Evolutionary conservation across 2,797 vertebrate species (phyloP).

Genomic region (Pelodytes ibericus): DNA sequence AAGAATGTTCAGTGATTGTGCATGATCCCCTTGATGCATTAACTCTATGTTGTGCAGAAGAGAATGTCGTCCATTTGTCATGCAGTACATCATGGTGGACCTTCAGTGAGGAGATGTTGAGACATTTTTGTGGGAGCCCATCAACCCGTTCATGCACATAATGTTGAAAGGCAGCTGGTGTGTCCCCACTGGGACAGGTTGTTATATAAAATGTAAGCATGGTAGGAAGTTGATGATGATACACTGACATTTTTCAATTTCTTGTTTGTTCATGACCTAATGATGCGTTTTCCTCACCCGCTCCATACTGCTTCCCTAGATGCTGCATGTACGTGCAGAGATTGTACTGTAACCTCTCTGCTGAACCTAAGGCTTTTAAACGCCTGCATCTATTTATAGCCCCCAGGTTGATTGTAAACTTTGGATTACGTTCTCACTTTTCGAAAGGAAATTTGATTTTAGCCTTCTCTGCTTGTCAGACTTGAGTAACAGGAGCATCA

Average conservation of each 20-base stretch:
- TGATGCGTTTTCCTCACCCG: slow-evolving; percentile 40
- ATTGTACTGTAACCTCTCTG: slow-evolving; percentile 2
- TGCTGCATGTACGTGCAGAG: slow-evolving; percentile 43
- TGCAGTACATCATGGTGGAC: not conserved
- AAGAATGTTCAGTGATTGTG: not conserved
- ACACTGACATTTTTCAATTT: slow-evolving; percentile 55
- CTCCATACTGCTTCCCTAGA: slow-evolving; percentile 28
- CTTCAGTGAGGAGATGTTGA: slow-evolving; percentile 3
- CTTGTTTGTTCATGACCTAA: slow-evolving; percentile 48
- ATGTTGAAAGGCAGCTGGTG: slow-evolving; percentile 67
- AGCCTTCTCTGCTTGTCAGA: not conserved
- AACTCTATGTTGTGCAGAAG: not conserved
- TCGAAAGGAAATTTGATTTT: slow-evolving; percentile 1
- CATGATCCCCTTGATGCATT: not conserved
- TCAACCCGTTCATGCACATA: slow-evolving; percentile 58
- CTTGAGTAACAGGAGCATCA: not conserved
- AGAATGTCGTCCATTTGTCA: not conserved
- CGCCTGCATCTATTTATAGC: slow-evolving; percentile 11
- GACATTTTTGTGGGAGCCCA: slow-evolving; percentile 61
- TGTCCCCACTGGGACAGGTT: slow-evolving; percentile 62
- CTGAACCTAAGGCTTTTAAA: slow-evolving; percentile 15
- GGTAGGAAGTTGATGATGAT: slow-evolving; percentile 43
- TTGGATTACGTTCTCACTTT: not conserved
- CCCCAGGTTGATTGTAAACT: slow-evolving; percentile 3
- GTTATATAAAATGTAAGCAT: slow-evolving; percentile 60